phyloP scores from a whole-genome alignment of 2,113 vertebrate genomes.

The Salvelinus alpinus region DNA sequence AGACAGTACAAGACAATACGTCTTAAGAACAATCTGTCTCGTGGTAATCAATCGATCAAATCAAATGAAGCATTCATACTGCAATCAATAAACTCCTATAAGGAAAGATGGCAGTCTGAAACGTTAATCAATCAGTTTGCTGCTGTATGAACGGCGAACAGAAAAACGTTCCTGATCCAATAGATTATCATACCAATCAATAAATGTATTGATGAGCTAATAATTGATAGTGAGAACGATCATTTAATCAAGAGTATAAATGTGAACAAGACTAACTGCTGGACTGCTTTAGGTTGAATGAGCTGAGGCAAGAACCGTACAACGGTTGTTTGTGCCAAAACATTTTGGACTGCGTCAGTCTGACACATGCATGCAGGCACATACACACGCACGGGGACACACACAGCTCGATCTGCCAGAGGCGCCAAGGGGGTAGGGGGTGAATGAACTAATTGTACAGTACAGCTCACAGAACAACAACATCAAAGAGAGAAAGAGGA shows the following conservation, averaged over 20 bases:
- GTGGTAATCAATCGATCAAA: too few species aligned
- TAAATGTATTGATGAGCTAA: neutral
- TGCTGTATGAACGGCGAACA: too few species aligned
- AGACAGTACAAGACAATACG: too few species aligned
- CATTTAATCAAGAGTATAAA: neutral
- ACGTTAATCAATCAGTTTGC: too few species aligned
- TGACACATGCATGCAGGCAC: neutral
- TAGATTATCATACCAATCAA: neutral
- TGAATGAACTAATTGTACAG: constrained; percentile 71
- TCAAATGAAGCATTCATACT: neutral
- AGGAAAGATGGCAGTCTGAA: too few species aligned
- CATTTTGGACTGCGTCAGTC: too few species aligned
- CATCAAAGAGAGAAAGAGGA: constrained; percentile 23
- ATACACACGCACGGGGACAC: neutral
- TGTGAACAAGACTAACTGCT: too few species aligned
- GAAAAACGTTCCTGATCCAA: too few species aligned
- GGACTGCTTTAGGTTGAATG: neutral
- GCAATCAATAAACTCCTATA: too few species aligned
- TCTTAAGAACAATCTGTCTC: neutral
- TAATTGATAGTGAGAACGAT: too few species aligned
- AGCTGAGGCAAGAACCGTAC: neutral
- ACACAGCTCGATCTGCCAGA: constrained; percentile 42
- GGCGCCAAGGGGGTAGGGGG: constrained; percentile 54
- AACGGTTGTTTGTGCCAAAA: too few species aligned
- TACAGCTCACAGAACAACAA: constrained; percentile 48